These are phyloP conservation scores for Carcina quercana DNA, from an alignment of 2,888 invertebrate species.

Conservation along the genomic window DNA sequence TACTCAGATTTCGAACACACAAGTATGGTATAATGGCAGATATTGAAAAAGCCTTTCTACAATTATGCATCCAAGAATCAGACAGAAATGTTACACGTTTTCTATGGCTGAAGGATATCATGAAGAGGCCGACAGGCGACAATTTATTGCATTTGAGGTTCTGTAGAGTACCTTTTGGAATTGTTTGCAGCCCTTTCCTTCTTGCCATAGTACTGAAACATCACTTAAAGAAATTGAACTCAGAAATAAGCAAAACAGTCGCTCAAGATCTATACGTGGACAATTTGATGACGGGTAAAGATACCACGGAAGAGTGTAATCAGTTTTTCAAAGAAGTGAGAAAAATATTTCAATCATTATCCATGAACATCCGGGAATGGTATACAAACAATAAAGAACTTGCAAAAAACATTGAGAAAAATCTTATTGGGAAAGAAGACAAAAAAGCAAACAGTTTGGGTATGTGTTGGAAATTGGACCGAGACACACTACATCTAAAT, in stretches of 20 bases:
- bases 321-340: conserved; percentile 1
- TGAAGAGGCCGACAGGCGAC: conserved; percentile 1
- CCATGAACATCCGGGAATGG: conserved; percentile 7
- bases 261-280: conserved; percentile 8
- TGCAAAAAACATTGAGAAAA: not conserved
- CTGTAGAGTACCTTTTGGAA: conserved; percentile 11
- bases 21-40: conserved; percentile 11
- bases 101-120: conserved; percentile 11
- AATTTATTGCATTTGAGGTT: conserved; percentile 10
- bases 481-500: conserved; percentile 1
- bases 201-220: conserved; percentile 3
- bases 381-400: conserved; percentile 3
- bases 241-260: not conserved
- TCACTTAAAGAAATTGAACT: not conserved
- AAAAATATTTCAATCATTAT: conserved; percentile 1
- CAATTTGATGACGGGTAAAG: conserved; percentile 3
- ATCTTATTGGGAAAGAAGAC: not conserved
- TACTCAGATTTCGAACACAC: conserved; percentile 10
- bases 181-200: conserved; percentile 12
- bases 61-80: conserved; percentile 7
- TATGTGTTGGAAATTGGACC: not conserved
- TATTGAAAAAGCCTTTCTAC: conserved; percentile 16
- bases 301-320: not conserved
- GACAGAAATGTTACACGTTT: conserved; percentile 15
- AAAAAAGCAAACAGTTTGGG: conserved; percentile 2